Percentiles rank a stretch among this genome's conserved stretches.
These are phyloP conservation scores for Triplophysa siluroides DNA, from an alignment of 2,113 vertebrate species.

Conservation along the genomic window DNA sequence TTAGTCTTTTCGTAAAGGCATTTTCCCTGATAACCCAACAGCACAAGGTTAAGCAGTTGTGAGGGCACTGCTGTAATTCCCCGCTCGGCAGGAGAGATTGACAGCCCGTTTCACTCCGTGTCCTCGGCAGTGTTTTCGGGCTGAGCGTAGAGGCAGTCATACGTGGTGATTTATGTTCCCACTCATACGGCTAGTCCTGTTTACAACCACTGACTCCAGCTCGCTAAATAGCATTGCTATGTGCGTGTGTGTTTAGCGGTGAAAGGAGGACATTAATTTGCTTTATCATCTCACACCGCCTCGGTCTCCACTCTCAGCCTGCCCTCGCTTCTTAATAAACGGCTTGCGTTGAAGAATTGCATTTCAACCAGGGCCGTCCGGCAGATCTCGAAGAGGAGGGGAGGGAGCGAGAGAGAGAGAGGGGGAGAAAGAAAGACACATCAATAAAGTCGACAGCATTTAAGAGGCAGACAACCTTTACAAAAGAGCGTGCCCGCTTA, in stretches of 20 bases:
- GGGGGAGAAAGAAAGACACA: slow-evolving; percentile 64
- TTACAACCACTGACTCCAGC: slow-evolving; percentile 62
- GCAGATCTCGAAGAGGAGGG: slow-evolving; percentile 66
- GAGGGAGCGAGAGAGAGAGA: slow-evolving; percentile 53
- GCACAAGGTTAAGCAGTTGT: slow-evolving; percentile 39
- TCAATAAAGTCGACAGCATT: slow-evolving; percentile 79
- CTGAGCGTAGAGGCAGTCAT: slow-evolving; percentile 49
- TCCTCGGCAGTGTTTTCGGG: slow-evolving; percentile 58
- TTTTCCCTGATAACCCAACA: slow-evolving; percentile 28
- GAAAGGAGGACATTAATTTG: slow-evolving; percentile 75
- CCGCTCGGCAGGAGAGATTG: slow-evolving; percentile 53
- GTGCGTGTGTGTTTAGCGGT: slow-evolving; percentile 54
- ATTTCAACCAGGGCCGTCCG: slow-evolving; percentile 76
- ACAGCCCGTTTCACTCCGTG: slow-evolving; percentile 57
- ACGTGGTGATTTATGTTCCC: slow-evolving; percentile 72
- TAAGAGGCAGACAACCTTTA: slow-evolving; percentile 83
- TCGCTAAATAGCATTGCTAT: slow-evolving; percentile 68
- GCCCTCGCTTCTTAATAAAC: slow-evolving; percentile 74
- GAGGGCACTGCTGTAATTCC: slow-evolving; percentile 37
- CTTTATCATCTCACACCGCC: slow-evolving; percentile 72
- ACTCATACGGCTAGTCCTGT: slow-evolving; percentile 67
- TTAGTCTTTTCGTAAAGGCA: slow-evolving; percentile 18
- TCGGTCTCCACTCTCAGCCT: slow-evolving; percentile 20
- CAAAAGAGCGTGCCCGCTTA: slow-evolving; percentile 76
- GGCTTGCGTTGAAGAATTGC: slow-evolving; percentile 70